These are phyloP conservation scores for Aegithalos caudatus DNA, from an alignment of 2,113 vertebrate species.

Conservation along the genomic window DNA sequence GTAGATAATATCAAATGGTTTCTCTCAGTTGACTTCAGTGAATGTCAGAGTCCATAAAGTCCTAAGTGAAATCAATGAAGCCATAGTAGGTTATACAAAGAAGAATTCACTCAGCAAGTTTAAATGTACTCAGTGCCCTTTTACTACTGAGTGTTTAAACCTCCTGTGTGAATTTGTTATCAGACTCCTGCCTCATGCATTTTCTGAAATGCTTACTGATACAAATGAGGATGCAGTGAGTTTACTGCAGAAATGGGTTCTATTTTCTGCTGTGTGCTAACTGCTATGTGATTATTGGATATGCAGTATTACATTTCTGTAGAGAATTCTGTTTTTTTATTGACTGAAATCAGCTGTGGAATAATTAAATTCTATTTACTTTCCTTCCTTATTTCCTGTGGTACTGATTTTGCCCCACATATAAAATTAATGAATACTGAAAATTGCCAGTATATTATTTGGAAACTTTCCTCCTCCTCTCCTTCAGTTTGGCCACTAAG, in stretches of 20 bases:
- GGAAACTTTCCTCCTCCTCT: background rate
- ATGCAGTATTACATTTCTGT: background rate
- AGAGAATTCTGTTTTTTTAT: background rate
- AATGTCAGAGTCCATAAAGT: background rate
- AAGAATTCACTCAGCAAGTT: background rate
- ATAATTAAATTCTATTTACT: constrained; percentile 13
- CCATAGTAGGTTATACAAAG: background rate
- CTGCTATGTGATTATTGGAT: background rate
- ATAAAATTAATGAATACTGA: background rate
- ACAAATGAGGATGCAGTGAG: background rate
- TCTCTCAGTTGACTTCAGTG: background rate
- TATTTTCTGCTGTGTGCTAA: background rate
- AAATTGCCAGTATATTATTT: background rate
- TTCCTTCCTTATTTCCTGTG: background rate
- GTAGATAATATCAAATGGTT: background rate
- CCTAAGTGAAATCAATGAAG: constrained; percentile 1
- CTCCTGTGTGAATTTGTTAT: background rate
- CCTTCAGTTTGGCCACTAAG: background rate
- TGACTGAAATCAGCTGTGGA: background rate
- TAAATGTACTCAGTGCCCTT: background rate
- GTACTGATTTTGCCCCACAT: background rate
- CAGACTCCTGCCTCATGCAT: background rate
- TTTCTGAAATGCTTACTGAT: background rate
- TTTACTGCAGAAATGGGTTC: background rate
- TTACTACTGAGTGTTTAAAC: background rate